Evolutionary conservation across 2,888 invertebrate species (phyloP).

Genomic region (Epinotia ramella): DNA sequence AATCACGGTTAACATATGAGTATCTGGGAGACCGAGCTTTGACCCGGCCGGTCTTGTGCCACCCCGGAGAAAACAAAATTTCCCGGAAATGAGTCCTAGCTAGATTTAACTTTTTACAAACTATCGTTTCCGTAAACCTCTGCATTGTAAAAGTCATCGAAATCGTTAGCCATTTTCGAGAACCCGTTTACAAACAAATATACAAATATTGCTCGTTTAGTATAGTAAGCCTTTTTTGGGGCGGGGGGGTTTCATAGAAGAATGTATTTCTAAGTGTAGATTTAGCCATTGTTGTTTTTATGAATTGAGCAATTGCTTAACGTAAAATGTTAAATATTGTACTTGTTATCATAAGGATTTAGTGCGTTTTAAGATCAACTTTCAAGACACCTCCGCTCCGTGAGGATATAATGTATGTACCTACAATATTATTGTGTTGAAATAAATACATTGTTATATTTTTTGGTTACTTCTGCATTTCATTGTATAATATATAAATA

Average conservation of each 20-base stretch:
- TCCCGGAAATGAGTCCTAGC: too few species aligned
- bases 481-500: slow-evolving; percentile 46
- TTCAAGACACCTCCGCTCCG: slow-evolving; percentile 13
- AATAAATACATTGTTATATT: slow-evolving; percentile 41
- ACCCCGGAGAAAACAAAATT: too few species aligned
- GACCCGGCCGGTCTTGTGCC: too few species aligned
- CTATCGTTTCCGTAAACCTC: too few species aligned
- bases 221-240: not conserved
- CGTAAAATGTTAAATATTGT: slow-evolving; percentile 72
- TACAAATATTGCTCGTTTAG: too few species aligned
- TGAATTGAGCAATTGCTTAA: slow-evolving; percentile 83
- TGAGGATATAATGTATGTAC: slow-evolving; percentile 37
- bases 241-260: not conserved
- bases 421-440: slow-evolving; percentile 28
- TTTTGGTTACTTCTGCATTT: slow-evolving; percentile 16
- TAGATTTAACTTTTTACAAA: too few species aligned
- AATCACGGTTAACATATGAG: not conserved
- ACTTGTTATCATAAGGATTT: slow-evolving; percentile 75
- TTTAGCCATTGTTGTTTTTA: slow-evolving; percentile 50
- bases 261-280: slow-evolving; percentile 25
- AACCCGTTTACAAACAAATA: too few species aligned
- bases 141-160: too few species aligned
- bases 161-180: not conserved
- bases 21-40: too few species aligned
- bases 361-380: slow-evolving; percentile 3